Conservation (phyloP, 2,888 invertebrate genomes). For the Tiphia femorata region DNA sequence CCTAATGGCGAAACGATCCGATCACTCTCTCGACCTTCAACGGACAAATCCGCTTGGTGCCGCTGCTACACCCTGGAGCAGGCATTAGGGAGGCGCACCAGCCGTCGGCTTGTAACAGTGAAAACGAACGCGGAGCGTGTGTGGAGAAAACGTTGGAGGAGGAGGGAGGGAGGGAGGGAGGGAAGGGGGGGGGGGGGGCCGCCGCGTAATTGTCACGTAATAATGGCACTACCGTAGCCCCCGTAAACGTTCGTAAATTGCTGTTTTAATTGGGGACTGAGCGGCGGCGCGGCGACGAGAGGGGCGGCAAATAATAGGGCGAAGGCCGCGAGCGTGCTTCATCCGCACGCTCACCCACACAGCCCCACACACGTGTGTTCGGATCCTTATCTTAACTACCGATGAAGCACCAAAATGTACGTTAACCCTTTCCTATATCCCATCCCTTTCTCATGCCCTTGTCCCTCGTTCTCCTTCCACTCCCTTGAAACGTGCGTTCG, state of each 20-base stretch:
- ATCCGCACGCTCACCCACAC: slow-evolving; percentile 10
- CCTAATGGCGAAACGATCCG: no score
- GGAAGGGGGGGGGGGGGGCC: neutral
- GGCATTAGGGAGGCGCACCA: no score
- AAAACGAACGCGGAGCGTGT: no score
- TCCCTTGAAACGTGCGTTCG: no score
- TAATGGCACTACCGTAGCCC: slow-evolving; percentile 24
- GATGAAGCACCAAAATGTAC: slow-evolving; percentile 29
- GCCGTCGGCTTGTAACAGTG: no score
- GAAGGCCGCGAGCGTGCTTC: slow-evolving; percentile 6
- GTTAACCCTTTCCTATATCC: slow-evolving; percentile 23
- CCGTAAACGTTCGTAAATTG: slow-evolving; percentile 43
- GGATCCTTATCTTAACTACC: slow-evolving; percentile 37
- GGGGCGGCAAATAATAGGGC: slow-evolving; percentile 26
- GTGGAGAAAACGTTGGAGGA: neutral
- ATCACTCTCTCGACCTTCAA: no score
- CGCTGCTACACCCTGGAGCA: no score
- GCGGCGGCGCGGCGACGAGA: slow-evolving; percentile 1
- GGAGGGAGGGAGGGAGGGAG: neutral
- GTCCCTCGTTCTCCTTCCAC: no score
- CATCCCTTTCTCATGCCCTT: no score
- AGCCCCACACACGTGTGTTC: neutral
- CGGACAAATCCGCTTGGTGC: no score
- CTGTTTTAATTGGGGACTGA: slow-evolving; percentile 44
- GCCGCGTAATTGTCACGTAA: slow-evolving; percentile 43